Evolutionary conservation across 2,888 invertebrate species (phyloP).

Genomic region (Ormia ochracea): DNA sequence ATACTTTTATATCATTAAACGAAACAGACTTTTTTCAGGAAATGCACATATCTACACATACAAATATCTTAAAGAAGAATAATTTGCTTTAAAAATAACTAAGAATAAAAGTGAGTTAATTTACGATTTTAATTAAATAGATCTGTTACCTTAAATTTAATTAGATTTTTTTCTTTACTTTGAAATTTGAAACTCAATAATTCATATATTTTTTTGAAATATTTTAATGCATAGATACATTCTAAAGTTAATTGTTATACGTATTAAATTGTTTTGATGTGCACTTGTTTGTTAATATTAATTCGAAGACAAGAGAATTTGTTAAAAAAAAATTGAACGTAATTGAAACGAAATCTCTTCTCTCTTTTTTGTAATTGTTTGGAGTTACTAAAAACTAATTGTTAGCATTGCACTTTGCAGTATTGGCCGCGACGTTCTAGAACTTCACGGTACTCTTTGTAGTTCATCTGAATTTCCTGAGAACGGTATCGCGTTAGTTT

Average conservation of each 20-base stretch:
- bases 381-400: slow-evolving; percentile 61
- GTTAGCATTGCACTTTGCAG: slow-evolving; percentile 77
- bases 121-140: slow-evolving; percentile 11
- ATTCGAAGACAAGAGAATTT: slow-evolving; percentile 34
- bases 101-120: slow-evolving; percentile 24
- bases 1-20: too few relatives aligned
- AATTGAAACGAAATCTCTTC: slow-evolving; percentile 44
- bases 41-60: too few relatives aligned
- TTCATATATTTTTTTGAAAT: slow-evolving; percentile 31
- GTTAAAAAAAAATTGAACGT: slow-evolving; percentile 43
- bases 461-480: slow-evolving; percentile 93
- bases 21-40: too few relatives aligned
- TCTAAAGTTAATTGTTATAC: slow-evolving; percentile 55
- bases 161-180: slow-evolving; percentile 9
- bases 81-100: slow-evolving; percentile 23
- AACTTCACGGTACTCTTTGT: slow-evolving; percentile 84
- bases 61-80: slow-evolving; percentile 25
- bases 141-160: slow-evolving; percentile 23
- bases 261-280: slow-evolving; percentile 40
- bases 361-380: slow-evolving; percentile 38
- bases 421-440: slow-evolving; percentile 74
- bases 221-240: slow-evolving; percentile 41
- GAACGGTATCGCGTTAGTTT: slow-evolving; percentile 97
- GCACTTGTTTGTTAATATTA: slow-evolving; percentile 27
- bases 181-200: slow-evolving; percentile 57